These are phyloP conservation scores for Meloidogyne chitwoodi DNA, from an alignment of 1,140 invertebrate species.

Conservation along the genomic window DNA sequence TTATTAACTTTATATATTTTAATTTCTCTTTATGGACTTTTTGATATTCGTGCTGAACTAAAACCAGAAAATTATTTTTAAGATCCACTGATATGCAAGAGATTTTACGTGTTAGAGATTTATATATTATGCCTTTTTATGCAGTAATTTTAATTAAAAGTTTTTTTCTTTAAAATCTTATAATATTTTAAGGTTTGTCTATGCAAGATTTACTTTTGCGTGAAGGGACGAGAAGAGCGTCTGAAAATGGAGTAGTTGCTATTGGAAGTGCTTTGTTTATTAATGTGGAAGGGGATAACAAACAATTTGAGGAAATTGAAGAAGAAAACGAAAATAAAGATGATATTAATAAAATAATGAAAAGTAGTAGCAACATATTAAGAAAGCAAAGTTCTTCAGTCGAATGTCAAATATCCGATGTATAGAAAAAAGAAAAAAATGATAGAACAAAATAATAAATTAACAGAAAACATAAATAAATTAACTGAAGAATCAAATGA, in stretches of 20 bases:
- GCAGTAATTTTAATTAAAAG: too few species aligned
- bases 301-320: not conserved
- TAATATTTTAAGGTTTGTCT: too few species aligned
- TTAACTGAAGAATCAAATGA: slow-evolving; percentile 41
- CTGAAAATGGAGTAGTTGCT: not conserved
- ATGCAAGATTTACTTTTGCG: slow-evolving; percentile 36
- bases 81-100: slow-evolving; percentile 42
- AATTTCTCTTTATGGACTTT: slow-evolving; percentile 45
- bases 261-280: not conserved
- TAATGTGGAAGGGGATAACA: slow-evolving; percentile 27
- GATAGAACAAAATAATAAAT: not conserved
- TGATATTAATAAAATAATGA: too few species aligned
- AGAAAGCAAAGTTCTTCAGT: not conserved
- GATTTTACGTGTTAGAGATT: not conserved
- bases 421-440: not conserved
- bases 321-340: not conserved
- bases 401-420: not conserved
- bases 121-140: slow-evolving; percentile 56
- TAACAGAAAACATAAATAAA: slow-evolving; percentile 35
- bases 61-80: slow-evolving; percentile 53
- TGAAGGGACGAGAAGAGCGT: not conserved
- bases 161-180: too few species aligned
- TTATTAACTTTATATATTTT: slow-evolving; percentile 50
- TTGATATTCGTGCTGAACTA: slow-evolving; percentile 52
- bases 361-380: not conserved